phyloP scores from a whole-genome alignment of 2,797 vertebrate species.

The Melanotaenia nigrans region DNA sequence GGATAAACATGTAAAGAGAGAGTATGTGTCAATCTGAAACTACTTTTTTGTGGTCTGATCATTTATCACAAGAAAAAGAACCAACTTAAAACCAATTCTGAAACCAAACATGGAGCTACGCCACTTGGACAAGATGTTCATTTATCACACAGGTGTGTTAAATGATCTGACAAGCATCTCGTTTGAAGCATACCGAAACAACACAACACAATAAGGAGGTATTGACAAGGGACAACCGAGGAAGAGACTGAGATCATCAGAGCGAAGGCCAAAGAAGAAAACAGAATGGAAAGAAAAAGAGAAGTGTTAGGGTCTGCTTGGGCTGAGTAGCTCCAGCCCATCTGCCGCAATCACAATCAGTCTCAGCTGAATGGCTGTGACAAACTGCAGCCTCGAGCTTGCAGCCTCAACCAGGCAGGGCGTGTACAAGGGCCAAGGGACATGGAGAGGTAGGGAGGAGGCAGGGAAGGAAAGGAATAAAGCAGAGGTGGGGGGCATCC shows the following conservation, averaged over 20 bases:
- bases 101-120: background rate
- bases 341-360: slow-evolving; percentile 90
- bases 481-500: slow-evolving; percentile 19
- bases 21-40: background rate
- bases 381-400: slow-evolving; percentile 80
- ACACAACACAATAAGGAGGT: slow-evolving; percentile 12
- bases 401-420: slow-evolving; percentile 70
- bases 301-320: slow-evolving; percentile 64
- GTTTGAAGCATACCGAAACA: slow-evolving; percentile 4
- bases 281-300: slow-evolving; percentile 20
- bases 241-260: slow-evolving; percentile 50
- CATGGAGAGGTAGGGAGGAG: slow-evolving; percentile 53
- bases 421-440: slow-evolving; percentile 59
- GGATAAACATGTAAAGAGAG: background rate
- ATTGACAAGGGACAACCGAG: slow-evolving; percentile 43
- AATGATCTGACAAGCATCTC: slow-evolving; percentile 12
- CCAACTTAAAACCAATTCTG: background rate
- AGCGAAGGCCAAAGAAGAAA: slow-evolving; percentile 30
- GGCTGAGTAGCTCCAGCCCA: slow-evolving; percentile 82
- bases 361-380: slow-evolving; percentile 88
- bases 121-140: background rate
- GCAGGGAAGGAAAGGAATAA: slow-evolving; percentile 25
- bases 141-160: background rate
- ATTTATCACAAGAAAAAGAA: background rate
- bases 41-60: background rate